Evolutionary conservation across 2,113 vertebrate species (phyloP).

Genomic region (Toxostoma redivivum): DNA sequence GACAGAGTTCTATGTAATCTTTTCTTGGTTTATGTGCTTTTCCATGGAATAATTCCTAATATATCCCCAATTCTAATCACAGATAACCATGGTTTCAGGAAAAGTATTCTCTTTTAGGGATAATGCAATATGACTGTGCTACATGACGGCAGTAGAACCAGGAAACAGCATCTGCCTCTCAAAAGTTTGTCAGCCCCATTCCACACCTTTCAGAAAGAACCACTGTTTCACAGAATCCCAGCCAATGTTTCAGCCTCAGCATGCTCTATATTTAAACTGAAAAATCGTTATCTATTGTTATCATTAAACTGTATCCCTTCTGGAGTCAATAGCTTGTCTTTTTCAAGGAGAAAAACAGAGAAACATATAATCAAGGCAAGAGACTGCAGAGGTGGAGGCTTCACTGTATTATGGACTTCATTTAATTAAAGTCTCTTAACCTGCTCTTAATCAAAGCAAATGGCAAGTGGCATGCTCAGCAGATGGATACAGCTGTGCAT

Average conservation of each 20-base stretch:
- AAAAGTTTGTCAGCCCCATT: background rate
- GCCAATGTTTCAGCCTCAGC: background rate
- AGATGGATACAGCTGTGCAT: conserved; percentile 55
- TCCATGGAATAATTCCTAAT: background rate
- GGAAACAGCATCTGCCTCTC: background rate
- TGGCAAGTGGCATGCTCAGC: conserved; percentile 31
- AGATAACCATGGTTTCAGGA: background rate
- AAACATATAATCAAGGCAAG: conserved; percentile 25
- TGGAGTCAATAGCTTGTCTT: background rate
- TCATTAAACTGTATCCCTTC: background rate
- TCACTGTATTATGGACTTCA: conserved; percentile 4
- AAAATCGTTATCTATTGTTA: background rate
- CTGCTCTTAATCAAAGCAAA: conserved; percentile 60
- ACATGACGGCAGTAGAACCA: background rate
- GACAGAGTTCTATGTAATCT: background rate
- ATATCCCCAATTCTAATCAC: background rate
- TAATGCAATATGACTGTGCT: background rate
- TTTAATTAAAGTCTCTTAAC: conserved; percentile 58
- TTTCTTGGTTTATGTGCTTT: background rate
- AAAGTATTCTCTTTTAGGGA: background rate
- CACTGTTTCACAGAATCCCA: background rate
- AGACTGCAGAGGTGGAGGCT: conserved; percentile 1
- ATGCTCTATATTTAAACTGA: background rate
- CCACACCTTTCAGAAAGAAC: background rate
- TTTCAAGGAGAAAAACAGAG: conserved; percentile 6